Base-by-base conservation (phyloP, 2,888 invertebrate genomes). In the Octonoba sinensis region DNA sequence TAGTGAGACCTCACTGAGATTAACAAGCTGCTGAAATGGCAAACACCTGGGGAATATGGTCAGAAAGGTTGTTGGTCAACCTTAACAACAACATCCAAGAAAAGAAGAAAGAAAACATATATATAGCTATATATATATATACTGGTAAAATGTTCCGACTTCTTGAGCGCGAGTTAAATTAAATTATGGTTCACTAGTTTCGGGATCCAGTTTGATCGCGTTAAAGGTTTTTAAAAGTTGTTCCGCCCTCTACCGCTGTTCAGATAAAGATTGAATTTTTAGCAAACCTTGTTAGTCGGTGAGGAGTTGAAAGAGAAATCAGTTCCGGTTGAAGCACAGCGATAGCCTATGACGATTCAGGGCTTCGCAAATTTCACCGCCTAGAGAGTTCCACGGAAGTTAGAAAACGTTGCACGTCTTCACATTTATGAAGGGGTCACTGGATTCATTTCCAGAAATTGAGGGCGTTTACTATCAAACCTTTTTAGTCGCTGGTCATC, bases 221-320 rank as follows among this genome's bases (percentile, higher is more conserved):
- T 81, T 81, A 81, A 81, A 81, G 79, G 79, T 81, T 81, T 81
- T 81, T 73, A 81, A 79, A 81, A 81, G 79, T 81, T 81, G 73
- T 69, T 57, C 69, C 27, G 49, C 62, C 18, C 36, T 13, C 49
- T 46, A 36, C 54, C n/a, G 51, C 56, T 57, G 18, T 77, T 66
- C 13, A 73, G 67, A 49, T 67, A 69, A 73, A 62, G 72, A 81
- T 81, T 81, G 73, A 81, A 81, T 81, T 81, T 64, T 44, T 24
- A 16, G 59, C 46, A 81, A 81, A 81, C 74, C 67, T 47, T 56
- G 69, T 81, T 81, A 81, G 79, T 73, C 73, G 74, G 79, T 73
- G 73, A 81, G 79, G 67, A 81, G 79, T 69, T 73, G 73, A 64
- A 62, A 81, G 67, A 81, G 62, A 81, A 81, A 81, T 81, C 79